phyloP scores from a whole-genome alignment of 2,797 vertebrate genomes.

The Rhinoraja longicauda region DNA sequence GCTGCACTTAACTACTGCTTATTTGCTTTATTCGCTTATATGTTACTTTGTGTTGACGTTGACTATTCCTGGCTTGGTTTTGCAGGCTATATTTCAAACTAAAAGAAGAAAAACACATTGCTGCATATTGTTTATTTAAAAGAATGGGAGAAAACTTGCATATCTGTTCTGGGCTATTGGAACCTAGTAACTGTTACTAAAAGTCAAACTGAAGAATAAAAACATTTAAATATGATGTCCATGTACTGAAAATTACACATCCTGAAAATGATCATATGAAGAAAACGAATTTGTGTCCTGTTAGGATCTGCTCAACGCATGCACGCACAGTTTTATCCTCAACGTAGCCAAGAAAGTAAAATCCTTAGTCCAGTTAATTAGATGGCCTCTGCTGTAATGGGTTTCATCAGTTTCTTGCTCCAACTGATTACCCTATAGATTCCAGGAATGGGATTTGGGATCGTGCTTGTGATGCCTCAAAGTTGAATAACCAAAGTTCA shows the following conservation, averaged over 20 bases:
- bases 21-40: constrained; percentile 68
- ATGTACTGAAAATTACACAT: constrained; percentile 25
- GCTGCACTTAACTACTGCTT: constrained; percentile 78
- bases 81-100: constrained; percentile 58
- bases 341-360: neutral
- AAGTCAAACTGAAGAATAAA: constrained; percentile 32
- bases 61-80: constrained; percentile 74
- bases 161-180: constrained; percentile 37
- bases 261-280: neutral
- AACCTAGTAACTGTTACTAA: constrained; percentile 28
- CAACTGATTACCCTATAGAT: neutral
- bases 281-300: neutral
- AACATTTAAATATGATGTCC: constrained; percentile 30
- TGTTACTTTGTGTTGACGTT: constrained; percentile 78
- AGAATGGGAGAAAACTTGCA: constrained; percentile 52
- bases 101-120: constrained; percentile 48
- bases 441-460: neutral
- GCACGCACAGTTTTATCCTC: neutral
- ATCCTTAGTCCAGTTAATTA: neutral
- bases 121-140: constrained; percentile 51
- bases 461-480: neutral
- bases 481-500: neutral
- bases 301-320: neutral
- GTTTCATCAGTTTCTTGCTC: neutral
- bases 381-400: neutral